Conservation (phyloP, 2,888 invertebrate genomes). For the Ferrisia virgata region DNA sequence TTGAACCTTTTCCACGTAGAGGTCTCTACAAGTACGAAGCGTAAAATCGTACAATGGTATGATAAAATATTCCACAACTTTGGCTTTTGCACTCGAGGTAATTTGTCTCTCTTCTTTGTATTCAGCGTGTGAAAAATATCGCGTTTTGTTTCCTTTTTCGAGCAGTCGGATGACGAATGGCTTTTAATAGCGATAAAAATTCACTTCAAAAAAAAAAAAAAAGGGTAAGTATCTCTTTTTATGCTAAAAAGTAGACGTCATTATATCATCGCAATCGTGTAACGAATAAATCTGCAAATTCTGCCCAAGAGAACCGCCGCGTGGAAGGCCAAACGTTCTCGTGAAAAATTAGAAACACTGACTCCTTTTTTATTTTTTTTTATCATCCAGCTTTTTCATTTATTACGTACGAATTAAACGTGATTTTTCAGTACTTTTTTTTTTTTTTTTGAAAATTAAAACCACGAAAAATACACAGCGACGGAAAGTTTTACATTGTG, state of each 20-base stretch:
- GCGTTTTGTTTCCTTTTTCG: background rate
- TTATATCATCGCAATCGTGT: background rate
- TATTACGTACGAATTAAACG: background rate
- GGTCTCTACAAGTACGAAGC: background rate
- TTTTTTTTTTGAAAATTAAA: background rate
- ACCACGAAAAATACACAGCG: background rate
- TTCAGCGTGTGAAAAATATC: slow-evolving; percentile 10
- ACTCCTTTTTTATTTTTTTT: background rate
- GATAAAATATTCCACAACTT: background rate
- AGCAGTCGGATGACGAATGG: background rate
- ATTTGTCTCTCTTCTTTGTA: slow-evolving; percentile 6
- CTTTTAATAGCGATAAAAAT: background rate
- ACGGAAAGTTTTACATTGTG: background rate
- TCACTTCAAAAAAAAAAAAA: background rate
- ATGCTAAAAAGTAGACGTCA: background rate
- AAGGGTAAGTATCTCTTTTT: background rate
- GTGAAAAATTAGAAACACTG: background rate
- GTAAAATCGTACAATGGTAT: too few species aligned
- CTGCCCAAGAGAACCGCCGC: background rate
- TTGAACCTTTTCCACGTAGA: background rate
- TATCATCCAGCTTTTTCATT: background rate
- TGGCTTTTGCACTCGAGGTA: background rate
- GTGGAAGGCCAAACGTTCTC: background rate
- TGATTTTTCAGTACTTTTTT: background rate
- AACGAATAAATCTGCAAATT: background rate